Percentiles rank a stretch among this genome's conserved stretches.
Conservation (phyloP, 2,113 vertebrate genomes). For the Leucopsar rothschildi region DNA sequence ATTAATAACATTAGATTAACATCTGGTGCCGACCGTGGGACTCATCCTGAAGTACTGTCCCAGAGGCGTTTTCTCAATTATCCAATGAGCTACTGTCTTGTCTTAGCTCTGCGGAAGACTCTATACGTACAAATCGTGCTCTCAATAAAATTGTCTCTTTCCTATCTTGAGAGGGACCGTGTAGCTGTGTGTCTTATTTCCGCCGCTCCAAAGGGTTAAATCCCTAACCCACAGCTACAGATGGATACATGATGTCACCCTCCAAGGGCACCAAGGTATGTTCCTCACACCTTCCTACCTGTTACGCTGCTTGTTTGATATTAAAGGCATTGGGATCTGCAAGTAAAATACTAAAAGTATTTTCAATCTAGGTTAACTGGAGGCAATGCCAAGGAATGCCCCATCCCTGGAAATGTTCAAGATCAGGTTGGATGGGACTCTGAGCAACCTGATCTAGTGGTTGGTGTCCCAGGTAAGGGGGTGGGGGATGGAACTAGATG, state of each 20-base stretch:
- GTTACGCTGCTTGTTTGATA: neutral
- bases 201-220: too few species aligned
- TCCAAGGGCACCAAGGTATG: neutral
- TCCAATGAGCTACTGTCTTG: too few species aligned
- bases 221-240: neutral
- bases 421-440: neutral
- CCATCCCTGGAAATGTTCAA: neutral
- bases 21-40: too few species aligned
- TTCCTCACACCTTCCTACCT: neutral
- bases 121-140: too few species aligned
- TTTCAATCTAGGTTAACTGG: neutral
- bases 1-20: too few species aligned
- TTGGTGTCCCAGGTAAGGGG: neutral
- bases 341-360: neutral
- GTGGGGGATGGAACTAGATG: neutral
- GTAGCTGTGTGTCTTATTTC: too few species aligned
- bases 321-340: neutral
- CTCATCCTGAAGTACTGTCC: too few species aligned
- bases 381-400: neutral
- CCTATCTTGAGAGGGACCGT: too few species aligned
- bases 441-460: neutral
- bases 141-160: too few species aligned
- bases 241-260: fast-evolving
- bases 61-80: too few species aligned
- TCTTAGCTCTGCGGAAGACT: too few species aligned